Conservation (phyloP, 2,888 invertebrate species). For the Hemaris fuciformis region DNA sequence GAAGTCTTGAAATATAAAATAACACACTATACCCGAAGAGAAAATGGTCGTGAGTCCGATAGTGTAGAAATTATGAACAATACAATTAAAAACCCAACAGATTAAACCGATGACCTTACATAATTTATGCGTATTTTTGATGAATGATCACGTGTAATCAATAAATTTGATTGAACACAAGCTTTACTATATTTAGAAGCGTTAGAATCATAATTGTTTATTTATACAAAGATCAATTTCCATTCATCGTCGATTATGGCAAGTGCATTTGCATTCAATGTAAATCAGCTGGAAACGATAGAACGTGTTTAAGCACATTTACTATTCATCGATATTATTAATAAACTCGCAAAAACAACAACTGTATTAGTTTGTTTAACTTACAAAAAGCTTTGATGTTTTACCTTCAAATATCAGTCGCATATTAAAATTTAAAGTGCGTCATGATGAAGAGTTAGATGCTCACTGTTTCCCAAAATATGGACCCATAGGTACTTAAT, state of each 20-base stretch:
- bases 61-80: no score
- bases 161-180: not conserved
- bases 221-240: conserved; percentile 5
- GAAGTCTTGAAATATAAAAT: no score
- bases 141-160: not conserved
- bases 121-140: not conserved
- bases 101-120: not conserved
- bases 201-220: not conserved
- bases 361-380: not conserved
- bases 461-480: no score
- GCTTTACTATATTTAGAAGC: conserved; percentile 6
- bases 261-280: conserved; percentile 54
- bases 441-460: not conserved
- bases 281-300: conserved; percentile 58
- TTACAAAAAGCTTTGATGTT: not conserved
- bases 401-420: no score
- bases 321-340: not conserved
- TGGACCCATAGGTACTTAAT: no score
- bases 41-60: no score
- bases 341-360: not conserved
- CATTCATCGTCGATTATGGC: conserved; percentile 34
- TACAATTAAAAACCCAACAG: no score
- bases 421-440: not conserved
- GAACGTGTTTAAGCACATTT: not conserved
- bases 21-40: no score